Evolutionary conservation across 2,888 invertebrate species (phyloP), one percentile per base, ranked within the genome.

Genomic region (Globia sparganii): DNA sequence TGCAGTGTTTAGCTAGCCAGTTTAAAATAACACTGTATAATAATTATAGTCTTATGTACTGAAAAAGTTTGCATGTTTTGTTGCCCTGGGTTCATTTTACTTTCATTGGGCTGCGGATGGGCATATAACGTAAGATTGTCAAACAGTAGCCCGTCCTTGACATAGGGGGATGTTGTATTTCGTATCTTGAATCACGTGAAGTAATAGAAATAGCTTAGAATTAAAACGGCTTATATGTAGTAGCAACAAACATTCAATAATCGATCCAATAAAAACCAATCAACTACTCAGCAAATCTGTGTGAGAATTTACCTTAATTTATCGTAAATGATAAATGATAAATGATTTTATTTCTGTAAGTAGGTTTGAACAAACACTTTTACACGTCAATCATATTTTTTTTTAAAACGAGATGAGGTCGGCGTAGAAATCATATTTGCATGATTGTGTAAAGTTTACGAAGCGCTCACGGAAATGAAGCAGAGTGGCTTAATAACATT

Each of bases 161-260:
- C 28, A 37, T 46, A 28, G 9, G 4, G 4, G 43, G 18, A 25
- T 25, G 11, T 43, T 28, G 18, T n/a, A n/a, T 21, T 46, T 43
- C 9, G 31, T 28, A 70, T 80, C 80, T 31, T 28, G 9, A 21
- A 58, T 80, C 28, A 76, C 71, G 71, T 46, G 71, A 28, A 13
- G 53, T 34, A 34, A 21, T 34, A 28, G 15, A 31, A 37, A 28
- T 3, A 37, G 40, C n/a, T 53, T 25, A 43, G 3, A 43, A 69
- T 43, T 68, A 68, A 66, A 67, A 53, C 31, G 31, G 49, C 8
- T 40, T 53, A 64, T 21, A 37, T 11, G 4, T 78, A 28, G 9
- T 78, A 28, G 9, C 18, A 1, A 40, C 1, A 43, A 34, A 28
- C 71, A 46, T 71, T 56, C 3, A 80, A n/a, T 58, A 58, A 18